Evolutionary conservation across 2,888 invertebrate genomes (phyloP), one percentile per base, ranked within the genome.

Genomic region (Gymnocheta viridis): DNA sequence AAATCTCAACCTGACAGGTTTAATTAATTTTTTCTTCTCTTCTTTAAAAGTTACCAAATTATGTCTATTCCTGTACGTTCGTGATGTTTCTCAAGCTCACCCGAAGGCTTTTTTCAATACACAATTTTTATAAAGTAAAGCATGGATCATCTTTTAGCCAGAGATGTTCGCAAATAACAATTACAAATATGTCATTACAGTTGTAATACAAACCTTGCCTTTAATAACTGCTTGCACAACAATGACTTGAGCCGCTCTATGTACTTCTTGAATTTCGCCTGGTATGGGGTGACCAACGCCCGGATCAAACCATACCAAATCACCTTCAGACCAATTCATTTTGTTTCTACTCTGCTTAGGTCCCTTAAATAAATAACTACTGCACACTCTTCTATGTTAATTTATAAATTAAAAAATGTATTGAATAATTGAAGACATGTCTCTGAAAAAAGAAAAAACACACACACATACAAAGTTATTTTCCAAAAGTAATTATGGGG

Each of bases 231-330:
- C 97, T 92, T 97, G 97, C 60, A 98, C 96, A 58, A 97, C 96
- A 88, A 98, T 94, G 77, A 98, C 97, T 92, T 97, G 96, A 73
- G 98, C 97, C 56, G 97, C 96, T 83, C 96, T 95, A 93, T 98
- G 97, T 87, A 96, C 96, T 93, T 98, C 98, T 88, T 96, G 93
- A 86, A 98, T 96, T 92, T 97, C 96, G 80, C 98, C 98, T 66
- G 98, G 98, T 88, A 98, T 94, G 88, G 97, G 96, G 92, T 97
- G 96, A 87, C 97, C 96, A 88, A 97, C 94, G 51, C 97, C 97
- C 58, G 97, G 96, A 93, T 98, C 97, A 93, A 98, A 98, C 98
- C 98, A 98, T 90, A 98, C 96, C 92, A 97, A 94, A 92, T 98
- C 97, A 82, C 98, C 97, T 93, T 95, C 94, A 88, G 93, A 92